Conservation (phyloP, 2,888 invertebrate genomes). For the Hypomecis atomaria region DNA sequence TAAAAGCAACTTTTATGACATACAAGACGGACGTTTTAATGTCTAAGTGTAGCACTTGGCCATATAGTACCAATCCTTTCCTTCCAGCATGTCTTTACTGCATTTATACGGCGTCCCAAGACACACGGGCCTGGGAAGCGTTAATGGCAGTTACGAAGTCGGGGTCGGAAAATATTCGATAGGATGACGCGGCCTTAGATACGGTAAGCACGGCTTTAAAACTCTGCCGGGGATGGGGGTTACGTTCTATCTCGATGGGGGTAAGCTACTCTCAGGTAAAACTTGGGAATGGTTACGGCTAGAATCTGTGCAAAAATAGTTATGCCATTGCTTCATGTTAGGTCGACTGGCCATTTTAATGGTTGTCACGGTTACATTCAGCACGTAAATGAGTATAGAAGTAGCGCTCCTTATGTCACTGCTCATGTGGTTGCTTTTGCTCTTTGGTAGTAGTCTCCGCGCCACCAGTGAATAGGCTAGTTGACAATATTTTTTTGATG, state of each 20-base stretch:
- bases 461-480: no score
- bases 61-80: not conserved
- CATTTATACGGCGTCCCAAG: constrained; percentile 33
- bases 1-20: no score
- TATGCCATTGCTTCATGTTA: not conserved
- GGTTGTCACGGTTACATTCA: no score
- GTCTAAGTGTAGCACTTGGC: no score
- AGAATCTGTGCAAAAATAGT: not conserved
- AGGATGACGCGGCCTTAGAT: constrained; percentile 30
- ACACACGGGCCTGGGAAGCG: constrained; percentile 50
- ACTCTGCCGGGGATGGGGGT: constrained; percentile 3
- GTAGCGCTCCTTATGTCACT: no score
- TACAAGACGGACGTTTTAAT: no score
- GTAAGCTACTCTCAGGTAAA: no score
- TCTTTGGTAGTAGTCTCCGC: no score
- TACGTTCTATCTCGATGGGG: no score
- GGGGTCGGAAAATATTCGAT: constrained; percentile 39
- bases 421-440: no score
- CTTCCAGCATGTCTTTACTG: constrained; percentile 8
- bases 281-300: constrained; percentile 6
- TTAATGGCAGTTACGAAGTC: constrained; percentile 49
- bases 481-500: no score
- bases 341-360: not conserved
- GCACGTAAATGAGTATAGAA: no score
- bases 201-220: constrained; percentile 21